Percentiles rank a stretch among this genome's conserved stretches.
Conservation (phyloP, 2,797 vertebrate genomes). For the Limosa lapponica region DNA sequence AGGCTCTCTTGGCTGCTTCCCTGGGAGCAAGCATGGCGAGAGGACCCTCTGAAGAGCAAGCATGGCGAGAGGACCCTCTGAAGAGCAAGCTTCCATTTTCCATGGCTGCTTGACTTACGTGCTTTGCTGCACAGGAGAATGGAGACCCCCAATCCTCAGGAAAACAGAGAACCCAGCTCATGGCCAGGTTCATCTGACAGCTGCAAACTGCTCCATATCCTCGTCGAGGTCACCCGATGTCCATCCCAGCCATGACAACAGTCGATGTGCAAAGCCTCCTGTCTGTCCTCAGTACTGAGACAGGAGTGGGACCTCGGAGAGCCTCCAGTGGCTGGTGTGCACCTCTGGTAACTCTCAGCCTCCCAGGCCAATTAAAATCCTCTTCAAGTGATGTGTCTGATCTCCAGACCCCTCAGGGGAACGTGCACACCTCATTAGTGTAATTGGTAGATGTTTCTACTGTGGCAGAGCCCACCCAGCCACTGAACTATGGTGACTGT, state of each 20-base stretch:
- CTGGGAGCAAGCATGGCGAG: background rate
- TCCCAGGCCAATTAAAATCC: conserved; percentile 62
- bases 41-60: background rate
- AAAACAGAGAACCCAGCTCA: accelerated
- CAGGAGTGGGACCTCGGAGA: background rate
- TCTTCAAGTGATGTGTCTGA: background rate
- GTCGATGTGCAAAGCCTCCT: background rate
- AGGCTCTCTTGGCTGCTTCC: background rate
- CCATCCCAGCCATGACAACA: accelerated
- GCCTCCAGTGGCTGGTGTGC: background rate
- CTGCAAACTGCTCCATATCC: background rate
- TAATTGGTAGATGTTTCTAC: conserved; percentile 42
- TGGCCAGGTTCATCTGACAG: background rate
- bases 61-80: background rate
- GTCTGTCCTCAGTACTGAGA: background rate
- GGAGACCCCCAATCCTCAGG: background rate
- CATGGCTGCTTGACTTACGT: accelerated
- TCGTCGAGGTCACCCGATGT: accelerated
- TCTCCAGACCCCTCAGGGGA: conserved; percentile 4
- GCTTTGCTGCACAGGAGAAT: accelerated
- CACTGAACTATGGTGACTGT: background rate
- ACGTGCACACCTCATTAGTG: conserved; percentile 30
- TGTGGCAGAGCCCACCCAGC: conserved; percentile 7
- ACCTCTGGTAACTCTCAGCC: background rate
- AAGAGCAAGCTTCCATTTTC: background rate